A percentile compares a stretch with the other conserved stretches of the same genome.
Conservation (phyloP, 2,113 vertebrate genomes). For the Dendropsophus ebraccatus region DNA sequence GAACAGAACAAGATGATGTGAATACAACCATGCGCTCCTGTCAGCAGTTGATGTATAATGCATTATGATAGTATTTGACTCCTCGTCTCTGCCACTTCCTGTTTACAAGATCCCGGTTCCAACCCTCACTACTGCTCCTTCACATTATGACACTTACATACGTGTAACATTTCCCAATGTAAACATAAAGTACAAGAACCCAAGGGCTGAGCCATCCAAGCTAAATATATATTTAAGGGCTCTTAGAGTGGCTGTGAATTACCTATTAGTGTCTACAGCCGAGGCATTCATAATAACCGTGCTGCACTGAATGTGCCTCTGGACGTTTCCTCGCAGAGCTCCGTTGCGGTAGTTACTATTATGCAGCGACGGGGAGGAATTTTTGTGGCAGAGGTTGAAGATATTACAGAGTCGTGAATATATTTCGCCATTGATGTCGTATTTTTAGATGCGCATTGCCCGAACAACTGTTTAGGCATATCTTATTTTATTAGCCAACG, state of each 20-base stretch:
- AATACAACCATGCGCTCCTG: neutral
- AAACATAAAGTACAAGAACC: constrained; percentile 25
- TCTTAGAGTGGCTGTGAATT: constrained; percentile 23
- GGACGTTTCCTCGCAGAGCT: neutral
- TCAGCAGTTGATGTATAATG: neutral
- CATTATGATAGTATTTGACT: neutral
- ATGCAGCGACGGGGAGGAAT: neutral
- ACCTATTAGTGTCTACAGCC: constrained; percentile 28
- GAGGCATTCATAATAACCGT: constrained; percentile 16
- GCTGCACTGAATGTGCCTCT: neutral
- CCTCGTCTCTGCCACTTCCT: neutral
- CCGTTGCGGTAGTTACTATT: neutral
- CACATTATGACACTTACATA: constrained; percentile 28
- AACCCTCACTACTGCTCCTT: neutral
- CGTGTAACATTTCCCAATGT: neutral
- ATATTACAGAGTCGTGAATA: neutral
- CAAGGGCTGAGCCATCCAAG: constrained; percentile 22
- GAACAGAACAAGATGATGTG: neutral
- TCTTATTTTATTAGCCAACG: neutral
- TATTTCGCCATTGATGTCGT: neutral
- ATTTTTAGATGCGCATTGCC: neutral
- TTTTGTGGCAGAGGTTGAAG: neutral
- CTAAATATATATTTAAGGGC: constrained; percentile 34
- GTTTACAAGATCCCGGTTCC: constrained; percentile 3
- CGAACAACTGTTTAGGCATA: constrained; percentile 7